Percentiles rank a stretch among this genome's conserved stretches.
phyloP scores from a whole-genome alignment of 2,113 vertebrate genomes.

The Phylloscopus trochilus region DNA sequence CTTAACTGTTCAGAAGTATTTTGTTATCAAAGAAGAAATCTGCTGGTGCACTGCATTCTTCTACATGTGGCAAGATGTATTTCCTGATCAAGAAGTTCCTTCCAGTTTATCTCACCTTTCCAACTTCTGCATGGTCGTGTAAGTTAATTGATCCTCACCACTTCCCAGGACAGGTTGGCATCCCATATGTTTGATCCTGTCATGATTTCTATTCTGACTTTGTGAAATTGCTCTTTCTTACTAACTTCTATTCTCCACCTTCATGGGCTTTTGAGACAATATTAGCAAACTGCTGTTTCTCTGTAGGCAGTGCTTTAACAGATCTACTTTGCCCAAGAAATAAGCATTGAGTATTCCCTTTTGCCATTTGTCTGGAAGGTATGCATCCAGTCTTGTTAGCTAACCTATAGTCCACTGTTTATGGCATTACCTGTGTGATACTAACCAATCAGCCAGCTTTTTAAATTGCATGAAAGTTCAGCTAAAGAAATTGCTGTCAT shows the following conservation, averaged over 20 bases:
- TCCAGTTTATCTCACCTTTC: neutral
- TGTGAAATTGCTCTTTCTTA: neutral
- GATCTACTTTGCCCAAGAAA: neutral
- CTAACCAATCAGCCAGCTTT: neutral
- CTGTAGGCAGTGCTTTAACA: neutral
- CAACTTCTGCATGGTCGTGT: rapidly evolving
- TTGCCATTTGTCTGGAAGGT: neutral
- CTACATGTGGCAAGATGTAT: neutral
- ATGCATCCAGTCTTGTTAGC: neutral
- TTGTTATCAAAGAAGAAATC: neutral
- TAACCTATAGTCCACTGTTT: neutral
- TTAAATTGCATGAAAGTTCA: neutral
- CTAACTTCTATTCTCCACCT: neutral
- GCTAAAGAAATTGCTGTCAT: neutral
- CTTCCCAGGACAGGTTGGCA: rapidly evolving
- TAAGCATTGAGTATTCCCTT: neutral
- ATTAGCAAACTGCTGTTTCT: neutral
- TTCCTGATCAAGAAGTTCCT: neutral
- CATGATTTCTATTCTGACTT: neutral
- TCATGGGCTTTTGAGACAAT: neutral
- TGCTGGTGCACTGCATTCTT: neutral
- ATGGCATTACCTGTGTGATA: neutral
- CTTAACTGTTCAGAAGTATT: neutral
- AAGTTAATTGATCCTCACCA: neutral
- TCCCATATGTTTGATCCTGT: neutral